A percentile compares a stretch with the other conserved stretches of the same genome.
These are phyloP conservation scores for Synergus laeviventris DNA, from an alignment of 2,888 invertebrate species.

Conservation along the genomic window DNA sequence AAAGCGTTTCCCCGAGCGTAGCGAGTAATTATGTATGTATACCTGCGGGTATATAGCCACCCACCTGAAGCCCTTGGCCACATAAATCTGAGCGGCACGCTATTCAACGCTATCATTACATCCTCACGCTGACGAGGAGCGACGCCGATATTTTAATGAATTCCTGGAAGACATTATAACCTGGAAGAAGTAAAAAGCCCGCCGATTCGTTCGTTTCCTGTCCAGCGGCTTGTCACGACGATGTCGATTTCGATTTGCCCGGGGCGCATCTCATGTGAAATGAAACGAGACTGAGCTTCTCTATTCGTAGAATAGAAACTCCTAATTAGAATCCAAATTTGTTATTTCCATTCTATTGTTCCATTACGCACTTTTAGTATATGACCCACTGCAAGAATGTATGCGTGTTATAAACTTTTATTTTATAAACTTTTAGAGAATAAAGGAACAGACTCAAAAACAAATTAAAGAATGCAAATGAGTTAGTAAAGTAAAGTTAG, in stretches of 20 bases:
- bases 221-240: conserved; percentile 40
- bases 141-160: conserved; percentile 70
- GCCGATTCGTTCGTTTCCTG: conserved; percentile 53
- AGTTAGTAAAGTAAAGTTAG: neutral
- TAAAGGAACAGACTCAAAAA: neutral
- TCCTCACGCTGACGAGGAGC: conserved; percentile 63
- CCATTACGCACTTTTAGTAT: too few relatives aligned
- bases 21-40: conserved; percentile 50
- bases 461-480: conserved; percentile 43
- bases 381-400: too few relatives aligned
- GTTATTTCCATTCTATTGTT: neutral
- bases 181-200: conserved; percentile 31
- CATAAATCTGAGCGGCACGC: conserved; percentile 50
- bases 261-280: conserved; percentile 38
- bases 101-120: conserved; percentile 68
- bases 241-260: conserved; percentile 46
- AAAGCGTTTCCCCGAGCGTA: conserved; percentile 48
- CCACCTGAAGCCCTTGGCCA: conserved; percentile 45
- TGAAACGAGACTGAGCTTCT: conserved; percentile 38
- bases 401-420: too few relatives aligned
- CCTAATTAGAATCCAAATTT: neutral
- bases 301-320: conserved; percentile 39
- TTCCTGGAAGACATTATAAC: conserved; percentile 63
- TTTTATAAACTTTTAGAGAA: too few relatives aligned
- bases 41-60: conserved; percentile 44